phyloP scores from a whole-genome alignment of 2,888 invertebrate genomes.

The Alloscopus bannaensis region DNA sequence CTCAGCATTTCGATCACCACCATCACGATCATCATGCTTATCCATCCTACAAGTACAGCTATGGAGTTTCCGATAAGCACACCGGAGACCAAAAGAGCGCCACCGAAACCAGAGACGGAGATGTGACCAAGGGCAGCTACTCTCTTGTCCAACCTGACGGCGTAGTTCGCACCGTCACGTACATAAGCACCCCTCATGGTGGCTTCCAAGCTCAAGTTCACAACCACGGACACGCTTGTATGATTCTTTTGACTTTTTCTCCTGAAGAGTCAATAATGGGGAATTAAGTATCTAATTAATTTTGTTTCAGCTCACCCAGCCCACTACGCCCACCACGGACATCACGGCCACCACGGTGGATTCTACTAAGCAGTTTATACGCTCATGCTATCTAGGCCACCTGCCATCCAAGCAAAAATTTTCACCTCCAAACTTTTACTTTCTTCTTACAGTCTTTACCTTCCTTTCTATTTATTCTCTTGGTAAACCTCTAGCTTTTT shows the following conservation, averaged over 20 bases:
- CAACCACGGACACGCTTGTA: conserved; percentile 54
- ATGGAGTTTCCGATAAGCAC: conserved; percentile 58
- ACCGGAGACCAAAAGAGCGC: conserved; percentile 64
- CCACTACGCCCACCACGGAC: neutral
- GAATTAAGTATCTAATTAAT: conserved; percentile 10
- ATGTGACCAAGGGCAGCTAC: conserved; percentile 55
- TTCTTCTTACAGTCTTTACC: conserved; percentile 14
- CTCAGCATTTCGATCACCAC: conserved; percentile 17
- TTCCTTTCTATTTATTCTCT: conserved; percentile 16
- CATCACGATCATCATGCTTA: conserved; percentile 50
- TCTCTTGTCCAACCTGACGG: conserved; percentile 52
- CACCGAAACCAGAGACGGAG: conserved; percentile 57
- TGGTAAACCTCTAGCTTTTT: neutral
- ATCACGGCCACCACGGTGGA: neutral
- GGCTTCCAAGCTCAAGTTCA: conserved; percentile 61
- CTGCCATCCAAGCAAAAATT: neutral
- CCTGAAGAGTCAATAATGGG: conserved; percentile 56
- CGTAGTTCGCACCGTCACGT: conserved; percentile 18
- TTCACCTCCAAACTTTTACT: neutral
- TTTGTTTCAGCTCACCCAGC: conserved; percentile 18
- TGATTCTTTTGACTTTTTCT: too few relatives aligned
- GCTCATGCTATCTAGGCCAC: neutral
- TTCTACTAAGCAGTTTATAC: too few relatives aligned
- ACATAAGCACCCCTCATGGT: conserved; percentile 31
- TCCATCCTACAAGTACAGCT: conserved; percentile 60